A percentile compares a stretch with the other conserved stretches of the same genome.
Evolutionary conservation across 1,140 invertebrate genomes (phyloP).

Genomic region (Saxidomus purpurata): DNA sequence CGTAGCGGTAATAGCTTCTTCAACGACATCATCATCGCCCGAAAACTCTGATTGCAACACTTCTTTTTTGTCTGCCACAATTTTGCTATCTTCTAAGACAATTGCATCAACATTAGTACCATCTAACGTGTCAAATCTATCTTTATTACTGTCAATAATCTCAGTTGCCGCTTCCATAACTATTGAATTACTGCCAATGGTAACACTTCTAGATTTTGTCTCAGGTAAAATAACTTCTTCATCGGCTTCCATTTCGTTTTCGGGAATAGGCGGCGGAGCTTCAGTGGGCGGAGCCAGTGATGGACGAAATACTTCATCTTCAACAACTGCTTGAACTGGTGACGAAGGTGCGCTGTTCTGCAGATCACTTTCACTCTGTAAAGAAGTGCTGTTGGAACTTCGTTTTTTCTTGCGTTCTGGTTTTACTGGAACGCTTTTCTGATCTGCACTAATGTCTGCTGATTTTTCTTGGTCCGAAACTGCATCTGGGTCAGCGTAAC

Average conservation of each 20-base stretch:
- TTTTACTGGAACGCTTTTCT: slow-evolving; percentile 72
- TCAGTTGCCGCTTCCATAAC: neutral
- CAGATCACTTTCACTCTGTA: slow-evolving; percentile 41
- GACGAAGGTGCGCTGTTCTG: slow-evolving; percentile 40
- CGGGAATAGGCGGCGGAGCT: slow-evolving; percentile 63
- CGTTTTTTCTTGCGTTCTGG: slow-evolving; percentile 79
- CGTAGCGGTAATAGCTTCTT: slow-evolving; percentile 68
- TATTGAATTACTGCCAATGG: slow-evolving; percentile 37
- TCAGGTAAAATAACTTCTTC: slow-evolving; percentile 67
- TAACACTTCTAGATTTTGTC: neutral
- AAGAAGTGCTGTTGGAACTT: slow-evolving; percentile 63
- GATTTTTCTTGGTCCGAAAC: neutral
- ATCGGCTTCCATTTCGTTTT: slow-evolving; percentile 30
- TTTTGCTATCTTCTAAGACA: neutral
- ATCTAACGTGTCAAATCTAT: too few relatives aligned
- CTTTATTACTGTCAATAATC: neutral
- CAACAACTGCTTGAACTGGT: slow-evolving; percentile 13
- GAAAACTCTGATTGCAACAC: neutral
- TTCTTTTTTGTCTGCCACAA: neutral
- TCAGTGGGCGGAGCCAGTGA: slow-evolving; percentile 49
- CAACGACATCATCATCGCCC: slow-evolving; percentile 56
- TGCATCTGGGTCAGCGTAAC: slow-evolving; percentile 73
- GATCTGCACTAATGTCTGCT: slow-evolving; percentile 35
- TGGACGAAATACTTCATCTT: neutral
- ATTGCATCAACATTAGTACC: neutral